Conservation (phyloP, 2,113 vertebrate species). For the Aplodontia rufa region DNA sequence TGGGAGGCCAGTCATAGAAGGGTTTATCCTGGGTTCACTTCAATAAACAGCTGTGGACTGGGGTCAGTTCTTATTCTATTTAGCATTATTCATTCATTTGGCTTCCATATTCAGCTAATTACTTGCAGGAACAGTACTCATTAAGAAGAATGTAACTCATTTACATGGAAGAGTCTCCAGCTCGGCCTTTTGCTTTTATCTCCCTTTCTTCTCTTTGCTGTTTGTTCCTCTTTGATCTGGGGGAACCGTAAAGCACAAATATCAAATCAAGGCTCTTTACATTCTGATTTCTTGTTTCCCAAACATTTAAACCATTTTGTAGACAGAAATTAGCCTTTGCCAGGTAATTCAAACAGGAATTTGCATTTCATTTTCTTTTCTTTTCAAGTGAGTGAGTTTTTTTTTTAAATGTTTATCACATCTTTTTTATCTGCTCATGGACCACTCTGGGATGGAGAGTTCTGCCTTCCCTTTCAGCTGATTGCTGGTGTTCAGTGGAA, state of each 20-base stretch:
- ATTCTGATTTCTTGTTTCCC: slow-evolving; percentile 65
- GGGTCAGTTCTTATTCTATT: slow-evolving; percentile 66
- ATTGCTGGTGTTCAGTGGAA: neutral
- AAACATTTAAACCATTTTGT: slow-evolving; percentile 33
- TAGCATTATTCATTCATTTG: slow-evolving; percentile 59
- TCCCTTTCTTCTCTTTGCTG: neutral
- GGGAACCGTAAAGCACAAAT: neutral
- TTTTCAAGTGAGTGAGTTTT: neutral
- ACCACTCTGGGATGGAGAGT: neutral
- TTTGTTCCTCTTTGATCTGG: slow-evolving; percentile 20
- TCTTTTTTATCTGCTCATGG: neutral
- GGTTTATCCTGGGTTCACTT: slow-evolving; percentile 39
- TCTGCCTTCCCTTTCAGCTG: neutral
- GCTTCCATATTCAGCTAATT: slow-evolving; percentile 56
- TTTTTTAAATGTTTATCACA: neutral
- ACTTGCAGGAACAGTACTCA: slow-evolving; percentile 57
- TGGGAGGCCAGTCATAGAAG: neutral
- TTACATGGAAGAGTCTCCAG: neutral
- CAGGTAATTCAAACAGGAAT: slow-evolving; percentile 10
- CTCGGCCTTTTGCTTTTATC: neutral
- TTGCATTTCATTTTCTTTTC: neutral
- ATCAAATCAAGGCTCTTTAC: slow-evolving; percentile 44
- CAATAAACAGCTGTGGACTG: slow-evolving; percentile 25
- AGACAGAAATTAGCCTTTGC: slow-evolving; percentile 58
- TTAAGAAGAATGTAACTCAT: slow-evolving; percentile 62